phyloP scores from a whole-genome alignment of 2,888 invertebrate genomes.

The Amiota communis region DNA sequence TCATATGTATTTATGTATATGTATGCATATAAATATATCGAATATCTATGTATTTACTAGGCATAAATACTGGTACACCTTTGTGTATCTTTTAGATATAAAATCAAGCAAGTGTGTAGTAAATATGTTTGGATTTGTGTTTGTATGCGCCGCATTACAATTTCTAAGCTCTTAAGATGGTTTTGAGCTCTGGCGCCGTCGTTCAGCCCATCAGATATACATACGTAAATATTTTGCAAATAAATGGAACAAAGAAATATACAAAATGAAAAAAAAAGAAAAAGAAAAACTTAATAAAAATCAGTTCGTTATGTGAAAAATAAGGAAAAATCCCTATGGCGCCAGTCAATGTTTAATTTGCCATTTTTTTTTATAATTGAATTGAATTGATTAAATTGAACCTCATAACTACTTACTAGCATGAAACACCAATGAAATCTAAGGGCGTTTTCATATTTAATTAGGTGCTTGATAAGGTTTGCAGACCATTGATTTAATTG shows the following conservation, averaged over 20 bases:
- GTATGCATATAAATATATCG: background rate
- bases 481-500: too few species aligned
- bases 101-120: slow-evolving; percentile 29
- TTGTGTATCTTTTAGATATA: slow-evolving; percentile 15
- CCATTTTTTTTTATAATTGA: slow-evolving; percentile 5
- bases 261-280: slow-evolving; percentile 27
- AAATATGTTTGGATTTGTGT: slow-evolving; percentile 50
- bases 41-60: background rate
- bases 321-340: slow-evolving; percentile 17
- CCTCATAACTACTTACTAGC: too few species aligned
- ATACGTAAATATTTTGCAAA: slow-evolving; percentile 60
- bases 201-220: slow-evolving; percentile 1
- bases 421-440: too few species aligned
- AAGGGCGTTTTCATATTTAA: too few species aligned
- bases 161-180: slow-evolving; percentile 62
- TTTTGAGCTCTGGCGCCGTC: slow-evolving; percentile 66
- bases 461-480: too few species aligned
- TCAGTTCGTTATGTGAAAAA: background rate
- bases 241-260: slow-evolving; percentile 42
- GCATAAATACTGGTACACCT: slow-evolving; percentile 9
- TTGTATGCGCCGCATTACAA: slow-evolving; percentile 57
- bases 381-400: too few species aligned
- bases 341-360: slow-evolving; percentile 21
- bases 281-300: background rate
- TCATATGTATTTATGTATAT: background rate